These are phyloP conservation scores for Stenichneumon culpator DNA, from an alignment of 2,888 invertebrate genomes.

Conservation along the genomic window DNA sequence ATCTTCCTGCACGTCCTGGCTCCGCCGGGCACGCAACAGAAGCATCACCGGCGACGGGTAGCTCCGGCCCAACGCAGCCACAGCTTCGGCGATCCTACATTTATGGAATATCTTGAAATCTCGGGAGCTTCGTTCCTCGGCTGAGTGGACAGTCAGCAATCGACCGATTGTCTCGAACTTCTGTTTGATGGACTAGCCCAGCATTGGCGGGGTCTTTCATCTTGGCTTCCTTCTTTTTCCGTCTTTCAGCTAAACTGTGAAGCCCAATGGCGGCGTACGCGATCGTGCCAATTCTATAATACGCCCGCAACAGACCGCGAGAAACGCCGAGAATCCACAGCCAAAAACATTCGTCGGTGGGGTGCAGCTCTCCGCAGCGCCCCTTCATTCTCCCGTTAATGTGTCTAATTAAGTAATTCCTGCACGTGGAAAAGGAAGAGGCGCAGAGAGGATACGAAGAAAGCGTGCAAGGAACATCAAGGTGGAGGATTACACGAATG, in stretches of 20 bases:
- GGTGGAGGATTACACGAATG: conserved; percentile 20
- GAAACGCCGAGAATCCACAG: neutral
- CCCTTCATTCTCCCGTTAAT: conserved; percentile 22
- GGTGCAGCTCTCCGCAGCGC: neutral
- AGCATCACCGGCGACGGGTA: conserved; percentile 38
- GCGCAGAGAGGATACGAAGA: neutral
- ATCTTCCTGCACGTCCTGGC: conserved; percentile 51
- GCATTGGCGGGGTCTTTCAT: conserved; percentile 49
- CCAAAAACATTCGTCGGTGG: conserved; percentile 22
- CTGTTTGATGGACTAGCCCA: conserved; percentile 44
- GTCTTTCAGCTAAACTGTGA: conserved; percentile 24
- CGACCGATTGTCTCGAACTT: conserved; percentile 76
- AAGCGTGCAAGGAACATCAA: conserved; percentile 15
- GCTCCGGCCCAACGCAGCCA: conserved; percentile 26
- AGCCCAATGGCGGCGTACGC: conserved; percentile 6
- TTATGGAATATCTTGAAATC: conserved; percentile 84
- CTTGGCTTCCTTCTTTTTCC: conserved; percentile 35
- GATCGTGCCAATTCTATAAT: conserved; percentile 12
- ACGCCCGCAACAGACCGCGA: neutral
- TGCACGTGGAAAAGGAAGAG: neutral
- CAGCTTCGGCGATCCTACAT: conserved; percentile 78
- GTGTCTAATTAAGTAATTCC: conserved; percentile 65
- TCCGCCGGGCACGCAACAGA: conserved; percentile 59
- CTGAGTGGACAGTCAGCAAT: conserved; percentile 73
- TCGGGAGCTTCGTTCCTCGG: conserved; percentile 69